phyloP scores from a whole-genome alignment of 2,888 invertebrate species.

The Drosophila atroscutellata region DNA sequence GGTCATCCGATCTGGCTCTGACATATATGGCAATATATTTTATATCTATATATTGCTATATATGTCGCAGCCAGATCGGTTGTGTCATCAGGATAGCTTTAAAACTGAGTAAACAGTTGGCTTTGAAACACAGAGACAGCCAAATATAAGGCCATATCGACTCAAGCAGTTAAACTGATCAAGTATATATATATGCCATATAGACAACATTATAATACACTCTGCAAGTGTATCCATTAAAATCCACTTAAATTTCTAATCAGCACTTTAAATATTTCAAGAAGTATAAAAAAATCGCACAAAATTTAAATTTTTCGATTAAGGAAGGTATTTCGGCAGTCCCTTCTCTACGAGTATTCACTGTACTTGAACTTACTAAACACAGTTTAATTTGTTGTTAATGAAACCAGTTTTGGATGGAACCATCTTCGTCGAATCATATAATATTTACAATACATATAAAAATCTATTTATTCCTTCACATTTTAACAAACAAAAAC shows the following conservation, averaged over 20 bases:
- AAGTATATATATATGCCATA: neutral
- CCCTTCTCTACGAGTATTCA: neutral
- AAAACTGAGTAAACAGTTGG: neutral
- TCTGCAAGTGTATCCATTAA: neutral
- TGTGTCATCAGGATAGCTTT: neutral
- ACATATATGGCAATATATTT: too few species aligned
- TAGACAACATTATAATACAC: neutral
- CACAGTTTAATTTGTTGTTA: neutral
- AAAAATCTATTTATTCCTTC: neutral
- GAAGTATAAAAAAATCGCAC: neutral
- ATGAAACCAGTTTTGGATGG: neutral
- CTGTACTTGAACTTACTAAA: neutral
- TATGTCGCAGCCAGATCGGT: too few species aligned
- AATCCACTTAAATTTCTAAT: neutral
- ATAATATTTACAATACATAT: neutral
- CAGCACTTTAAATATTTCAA: neutral
- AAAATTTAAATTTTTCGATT: neutral
- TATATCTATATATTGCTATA: too few species aligned
- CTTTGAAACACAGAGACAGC: too few species aligned
- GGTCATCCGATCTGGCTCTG: too few species aligned
- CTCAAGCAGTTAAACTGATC: neutral
- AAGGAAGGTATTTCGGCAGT: neutral
- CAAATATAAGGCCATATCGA: neutral
- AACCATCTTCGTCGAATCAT: accelerated
- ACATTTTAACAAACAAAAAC: neutral